Percentiles rank a stretch among this genome's conserved stretches.
Evolutionary conservation across 2,113 vertebrate species (phyloP).

Genomic region (Morone saxatilis): DNA sequence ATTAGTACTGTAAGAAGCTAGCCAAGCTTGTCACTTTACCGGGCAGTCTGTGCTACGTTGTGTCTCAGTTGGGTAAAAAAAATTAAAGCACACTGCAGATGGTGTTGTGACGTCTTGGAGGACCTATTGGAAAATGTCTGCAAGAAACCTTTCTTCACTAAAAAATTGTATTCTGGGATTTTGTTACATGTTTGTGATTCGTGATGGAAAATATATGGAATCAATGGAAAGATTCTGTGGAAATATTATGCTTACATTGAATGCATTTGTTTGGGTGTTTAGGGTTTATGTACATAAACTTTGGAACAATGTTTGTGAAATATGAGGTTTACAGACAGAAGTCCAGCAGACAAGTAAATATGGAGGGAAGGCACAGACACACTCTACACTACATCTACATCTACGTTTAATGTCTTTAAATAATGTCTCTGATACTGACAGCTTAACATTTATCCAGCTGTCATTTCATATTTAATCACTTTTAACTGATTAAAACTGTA

Average conservation of each 20-base stretch:
- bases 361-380: not conserved
- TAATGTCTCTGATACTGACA: conserved; percentile 23
- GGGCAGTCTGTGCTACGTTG: conserved; percentile 33
- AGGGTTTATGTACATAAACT: conserved; percentile 3
- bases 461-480: conserved; percentile 42
- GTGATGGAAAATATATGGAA: not conserved
- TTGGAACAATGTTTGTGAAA: not conserved
- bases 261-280: conserved; percentile 3
- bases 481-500: conserved; percentile 23
- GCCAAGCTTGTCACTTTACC: conserved; percentile 48
- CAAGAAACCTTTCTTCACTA: not conserved
- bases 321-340: not conserved
- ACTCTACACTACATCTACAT: not conserved
- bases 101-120: conserved; percentile 44
- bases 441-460: conserved; percentile 39
- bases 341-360: conserved; percentile 6
- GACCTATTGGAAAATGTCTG: conserved; percentile 26
- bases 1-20: conserved; percentile 29
- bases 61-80: conserved; percentile 41
- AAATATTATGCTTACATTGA: not conserved
- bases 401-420: conserved; percentile 19
- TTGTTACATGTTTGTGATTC: conserved; percentile 3
- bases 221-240: too few relatives aligned
- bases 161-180: not conserved
- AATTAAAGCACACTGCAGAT: conserved; percentile 51